Evolutionary conservation across 1,140 invertebrate genomes (phyloP), one percentile per base, ranked within the genome.

Genomic region (Rhagoletis zephyria): DNA sequence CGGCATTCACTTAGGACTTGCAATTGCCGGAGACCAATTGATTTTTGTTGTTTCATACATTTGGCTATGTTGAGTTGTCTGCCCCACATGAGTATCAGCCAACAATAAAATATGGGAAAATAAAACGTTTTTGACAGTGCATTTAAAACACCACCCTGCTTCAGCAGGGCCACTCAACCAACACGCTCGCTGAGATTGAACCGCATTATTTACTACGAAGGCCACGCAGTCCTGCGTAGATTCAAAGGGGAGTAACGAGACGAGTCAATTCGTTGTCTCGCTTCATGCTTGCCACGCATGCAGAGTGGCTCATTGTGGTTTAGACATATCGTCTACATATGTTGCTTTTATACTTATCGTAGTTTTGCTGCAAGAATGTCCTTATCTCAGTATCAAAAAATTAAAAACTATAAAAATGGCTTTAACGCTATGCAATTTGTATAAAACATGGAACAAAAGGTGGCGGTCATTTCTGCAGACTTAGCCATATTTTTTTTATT

Each of bases 61-160:
- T 7, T 30, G 86, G 30, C 30, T 56, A 56, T 7, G 10, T 56
- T n/a, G 60, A 45, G 40, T 19, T 42, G n/a, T 40, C n/a, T 81
- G n/a, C 85, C 14, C 19, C 42, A 16, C 40, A 7, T 51, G 63
- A 85, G 65, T 19, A 64, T 30, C 30, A 48, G 51, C 45, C 16
- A 85, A 90, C 89, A 92, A 90, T 92, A 90, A 92, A 92, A 92
- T 92, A 92, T 92, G 90, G 91, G 89, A 89, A 92, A 92, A 92
- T 92, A 92, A 92, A 92, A 92, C 89, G 90, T 92, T 92, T 92
- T 92, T 92, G 90, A 91, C 91, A 91, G 91, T 90, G 91, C 92
- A 92, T 92, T 89, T 92, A 91, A 92, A 92, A 92, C 91, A 91
- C 90, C 89, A 45, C 74, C 3, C 67, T 45, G 67, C 45, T 74